Conservation (phyloP, 37 sponge, comb jelly and placozoan species). For the Spongilla lacustris region DNA sequence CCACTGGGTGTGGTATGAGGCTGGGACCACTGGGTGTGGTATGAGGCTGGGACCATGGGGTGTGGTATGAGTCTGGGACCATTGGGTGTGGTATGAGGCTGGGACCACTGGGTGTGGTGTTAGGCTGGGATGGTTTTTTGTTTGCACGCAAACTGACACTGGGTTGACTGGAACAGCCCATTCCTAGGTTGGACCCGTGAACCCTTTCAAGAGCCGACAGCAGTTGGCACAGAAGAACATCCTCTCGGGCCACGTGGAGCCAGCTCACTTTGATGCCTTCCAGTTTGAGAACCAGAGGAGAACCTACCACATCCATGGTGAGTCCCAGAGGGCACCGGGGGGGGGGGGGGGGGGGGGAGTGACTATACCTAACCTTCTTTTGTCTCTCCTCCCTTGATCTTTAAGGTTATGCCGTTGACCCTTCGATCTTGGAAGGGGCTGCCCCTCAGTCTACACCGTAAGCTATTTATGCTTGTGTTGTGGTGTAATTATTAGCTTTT, state of each 20-base stretch:
- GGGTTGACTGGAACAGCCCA: neutral
- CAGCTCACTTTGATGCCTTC: slow-evolving; percentile 85
- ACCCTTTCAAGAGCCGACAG: slow-evolving; percentile 89
- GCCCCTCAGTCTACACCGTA: neutral
- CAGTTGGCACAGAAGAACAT: slow-evolving; percentile 92
- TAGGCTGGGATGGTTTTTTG: neutral
- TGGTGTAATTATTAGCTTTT: neutral
- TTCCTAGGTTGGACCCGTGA: slow-evolving; percentile 85
- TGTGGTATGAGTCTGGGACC: too few species aligned
- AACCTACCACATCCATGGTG: slow-evolving; percentile 82
- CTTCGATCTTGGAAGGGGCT: slow-evolving; percentile 31
- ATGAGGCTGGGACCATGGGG: too few species aligned
- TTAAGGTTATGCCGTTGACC: slow-evolving; percentile 81
- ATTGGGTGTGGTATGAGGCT: too few species aligned
- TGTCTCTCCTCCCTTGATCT: neutral
- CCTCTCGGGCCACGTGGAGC: slow-evolving; percentile 80
- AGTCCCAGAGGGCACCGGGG: too few species aligned
- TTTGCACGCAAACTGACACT: too few species aligned
- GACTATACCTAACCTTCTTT: neutral
- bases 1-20: too few species aligned
- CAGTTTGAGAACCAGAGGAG: slow-evolving; percentile 96
- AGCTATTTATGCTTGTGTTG: neutral
- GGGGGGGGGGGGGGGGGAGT: neutral
- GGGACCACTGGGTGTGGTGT: neutral
- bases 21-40: too few species aligned